phyloP scores from a whole-genome alignment of 2,113 vertebrate genomes.

The Pygoscelis adeliae region DNA sequence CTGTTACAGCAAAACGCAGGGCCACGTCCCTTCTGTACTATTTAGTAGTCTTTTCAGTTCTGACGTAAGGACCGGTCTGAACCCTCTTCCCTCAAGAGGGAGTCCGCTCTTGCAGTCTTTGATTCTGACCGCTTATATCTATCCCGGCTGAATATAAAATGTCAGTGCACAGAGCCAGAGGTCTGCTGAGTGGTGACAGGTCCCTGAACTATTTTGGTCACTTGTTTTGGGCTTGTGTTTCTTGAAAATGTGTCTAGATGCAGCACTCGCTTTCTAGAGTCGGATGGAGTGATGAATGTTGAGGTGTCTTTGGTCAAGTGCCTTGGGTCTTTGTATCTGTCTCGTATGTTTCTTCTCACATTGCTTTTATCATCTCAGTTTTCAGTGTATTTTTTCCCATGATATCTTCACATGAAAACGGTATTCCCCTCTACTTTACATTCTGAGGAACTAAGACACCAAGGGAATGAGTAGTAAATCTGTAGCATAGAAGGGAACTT shows the following conservation, averaged over 20 bases:
- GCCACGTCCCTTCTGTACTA: neutral
- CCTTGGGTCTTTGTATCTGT: neutral
- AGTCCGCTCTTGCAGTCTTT: neutral
- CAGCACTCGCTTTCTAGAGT: neutral
- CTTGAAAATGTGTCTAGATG: neutral
- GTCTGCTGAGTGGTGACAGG: neutral
- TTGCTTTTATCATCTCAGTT: neutral
- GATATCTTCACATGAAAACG: neutral
- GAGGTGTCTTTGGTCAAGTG: neutral
- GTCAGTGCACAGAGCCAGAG: neutral
- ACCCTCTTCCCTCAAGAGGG: neutral
- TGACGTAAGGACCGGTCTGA: neutral
- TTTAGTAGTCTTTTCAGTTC: neutral
- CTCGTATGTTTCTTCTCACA: neutral
- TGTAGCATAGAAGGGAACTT: neutral
- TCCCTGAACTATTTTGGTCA: neutral
- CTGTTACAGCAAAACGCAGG: neutral
- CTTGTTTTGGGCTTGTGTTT: neutral
- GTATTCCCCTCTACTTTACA: neutral
- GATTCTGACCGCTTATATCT: neutral
- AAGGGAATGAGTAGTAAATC: neutral
- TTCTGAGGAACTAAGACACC: neutral
- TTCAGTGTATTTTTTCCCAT: neutral
- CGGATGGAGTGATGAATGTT: neutral
- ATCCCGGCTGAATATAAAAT: neutral